Base-by-base conservation (phyloP, 1,140 invertebrate genomes). In the Ectropis grisescens region DNA sequence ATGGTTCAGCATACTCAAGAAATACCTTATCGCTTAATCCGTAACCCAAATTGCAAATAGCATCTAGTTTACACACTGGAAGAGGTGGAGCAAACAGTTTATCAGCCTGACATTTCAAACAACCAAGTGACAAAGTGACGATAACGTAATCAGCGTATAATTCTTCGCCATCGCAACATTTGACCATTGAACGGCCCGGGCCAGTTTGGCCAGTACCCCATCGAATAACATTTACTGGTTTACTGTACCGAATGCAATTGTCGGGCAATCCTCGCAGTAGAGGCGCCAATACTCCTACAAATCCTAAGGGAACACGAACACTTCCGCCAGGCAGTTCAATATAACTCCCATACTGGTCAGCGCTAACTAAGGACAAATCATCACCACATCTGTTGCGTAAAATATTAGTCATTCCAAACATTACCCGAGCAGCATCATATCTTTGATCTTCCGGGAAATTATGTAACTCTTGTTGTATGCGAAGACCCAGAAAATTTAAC, bases 21-120 rank as follows among this genome's bases (percentile, higher is more conserved):
- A 93, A 95, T 25, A 96, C 85, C 79, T 94, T 95, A 42, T 93
- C 87, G 7, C 93, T 89, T 30, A 85, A 82, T 5, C 90, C 90
- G 42, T 84, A 93, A 4, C 92, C 93, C n/a, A 94, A 60, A 59
- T 84, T 86, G 26, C 87, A 76, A 29, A 96, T 95, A 0, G 93
- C 90, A 28, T 90, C 84, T 14, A 89, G 65, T 82, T 95, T 96
- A 10, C 86, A 85, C 7, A 82, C 54, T 0, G 93, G 91, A 30
- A 96, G 82, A 11, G 84, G 72, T 0, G 94, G 94, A 33, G 86
- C 86, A 61, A 96, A 96, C 35, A 96, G 58, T 19, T 86, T 86
- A 29, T 88, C 84, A 12, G 87, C 85, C 48, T 90, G 87, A 40
- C 88, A 87, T 78, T 96, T 96, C 0, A 97, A 75, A 23, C 93